These are phyloP conservation scores for Drosophila simulans DNA, from an alignment of 1,140 invertebrate genomes.

Conservation along the genomic window DNA sequence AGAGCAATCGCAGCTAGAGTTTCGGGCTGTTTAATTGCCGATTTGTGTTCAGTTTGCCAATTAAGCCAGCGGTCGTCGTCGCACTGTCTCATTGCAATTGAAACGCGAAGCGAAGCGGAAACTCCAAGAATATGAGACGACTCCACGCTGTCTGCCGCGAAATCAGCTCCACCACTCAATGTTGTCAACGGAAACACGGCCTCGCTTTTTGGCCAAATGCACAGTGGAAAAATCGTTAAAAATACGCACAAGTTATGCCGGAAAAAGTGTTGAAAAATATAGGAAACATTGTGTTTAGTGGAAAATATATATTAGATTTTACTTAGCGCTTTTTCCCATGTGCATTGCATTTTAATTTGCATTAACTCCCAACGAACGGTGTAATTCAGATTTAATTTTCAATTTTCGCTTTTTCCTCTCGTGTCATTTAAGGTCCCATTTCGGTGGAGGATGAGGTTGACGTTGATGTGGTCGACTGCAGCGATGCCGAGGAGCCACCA, in stretches of 20 bases:
- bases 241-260: not conserved
- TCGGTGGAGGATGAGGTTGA: constrained; percentile 85
- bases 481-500: constrained; percentile 84
- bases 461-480: constrained; percentile 87
- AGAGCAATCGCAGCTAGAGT: constrained; percentile 48
- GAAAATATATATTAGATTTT: not conserved
- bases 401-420: constrained; percentile 37
- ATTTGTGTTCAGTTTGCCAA: constrained; percentile 60
- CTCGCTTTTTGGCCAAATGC: constrained; percentile 4
- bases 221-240: constrained; percentile 1
- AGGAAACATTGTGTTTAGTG: not conserved
- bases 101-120: constrained; percentile 68
- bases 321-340: not conserved
- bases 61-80: constrained; percentile 52
- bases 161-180: constrained; percentile 7
- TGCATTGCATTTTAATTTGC: constrained; percentile 3
- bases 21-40: constrained; percentile 56
- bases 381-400: constrained; percentile 53
- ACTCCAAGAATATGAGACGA: constrained; percentile 55
- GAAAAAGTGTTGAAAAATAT: not conserved
- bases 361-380: constrained; percentile 1
- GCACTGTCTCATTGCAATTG: constrained; percentile 45
- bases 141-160: constrained; percentile 55
- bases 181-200: constrained; percentile 32
- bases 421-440: constrained; percentile 80